Conservation (phyloP, 2,113 vertebrate genomes). For the Halichoerus grypus region DNA sequence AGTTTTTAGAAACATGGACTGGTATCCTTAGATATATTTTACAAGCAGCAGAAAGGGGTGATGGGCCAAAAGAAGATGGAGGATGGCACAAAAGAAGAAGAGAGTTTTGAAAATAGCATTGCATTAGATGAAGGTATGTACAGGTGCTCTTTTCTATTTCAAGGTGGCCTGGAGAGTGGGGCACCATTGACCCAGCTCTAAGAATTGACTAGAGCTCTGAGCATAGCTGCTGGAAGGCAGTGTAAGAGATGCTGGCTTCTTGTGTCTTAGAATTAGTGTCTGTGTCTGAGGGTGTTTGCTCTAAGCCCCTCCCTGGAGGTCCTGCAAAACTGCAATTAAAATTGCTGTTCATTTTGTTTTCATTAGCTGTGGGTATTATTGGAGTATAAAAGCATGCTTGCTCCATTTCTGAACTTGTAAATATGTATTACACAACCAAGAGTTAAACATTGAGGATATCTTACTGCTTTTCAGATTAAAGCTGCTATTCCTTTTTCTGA, state of each 20-base stretch:
- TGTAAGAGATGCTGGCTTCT: not conserved
- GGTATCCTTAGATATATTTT: not conserved
- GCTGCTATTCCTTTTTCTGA: not conserved
- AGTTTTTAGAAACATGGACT: not conserved
- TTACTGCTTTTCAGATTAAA: conserved; percentile 21
- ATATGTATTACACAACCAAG: not conserved
- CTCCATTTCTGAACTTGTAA: conserved; percentile 31
- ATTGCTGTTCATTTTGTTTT: not conserved
- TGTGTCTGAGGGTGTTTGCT: not conserved
- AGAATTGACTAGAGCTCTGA: not conserved
- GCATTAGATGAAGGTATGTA: not conserved
- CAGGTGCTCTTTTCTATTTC: not conserved
- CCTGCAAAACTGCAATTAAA: not conserved
- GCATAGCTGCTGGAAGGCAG: not conserved
- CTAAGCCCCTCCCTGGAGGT: not conserved
- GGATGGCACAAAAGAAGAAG: not conserved
- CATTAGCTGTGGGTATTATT: not conserved
- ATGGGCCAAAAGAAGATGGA: not conserved
- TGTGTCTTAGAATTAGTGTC: not conserved
- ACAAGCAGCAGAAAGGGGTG: not conserved
- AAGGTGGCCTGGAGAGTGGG: not conserved
- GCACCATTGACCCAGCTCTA: not conserved
- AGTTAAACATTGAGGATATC: not conserved
- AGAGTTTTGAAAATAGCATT: not conserved
- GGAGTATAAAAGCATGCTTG: not conserved